Evolutionary conservation across 2,888 invertebrate species (phyloP), one percentile per base, ranked within the genome.

Genomic region (Drosophila lutescens): DNA sequence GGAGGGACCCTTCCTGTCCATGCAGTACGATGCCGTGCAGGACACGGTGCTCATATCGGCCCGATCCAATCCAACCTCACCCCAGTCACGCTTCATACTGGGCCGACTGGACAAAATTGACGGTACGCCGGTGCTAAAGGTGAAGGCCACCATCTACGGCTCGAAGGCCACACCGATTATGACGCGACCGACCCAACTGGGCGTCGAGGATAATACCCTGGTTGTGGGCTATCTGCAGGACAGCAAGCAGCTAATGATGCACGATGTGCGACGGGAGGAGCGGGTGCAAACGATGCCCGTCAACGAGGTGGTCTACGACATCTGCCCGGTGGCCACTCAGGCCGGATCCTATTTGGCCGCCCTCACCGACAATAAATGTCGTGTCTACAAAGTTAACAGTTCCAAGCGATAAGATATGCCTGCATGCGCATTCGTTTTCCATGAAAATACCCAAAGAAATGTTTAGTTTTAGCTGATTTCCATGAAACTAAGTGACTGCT

Each of bases 171-270:
- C 95, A 20, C 94, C 95, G 1, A 88, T 95, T 0, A 93, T 97
- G 91, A 94, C 96, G 0, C 89, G 92, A 7, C 90, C 91, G 51
- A 84, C 91, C 0, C 92, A 92, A 60, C 79, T 92, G 51, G 70
- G 75, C 8, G 83, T 91, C 6, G 94, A 94, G 0, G 92, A 93
- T 4, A 93, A 95, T 10, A 93, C 94, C 9, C 93, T 96, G 88
- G 94, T 96, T 0, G 95, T 96, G 0, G 96, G 96, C 0, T 95
- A 96, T 82, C 95, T 96, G 67, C 97, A 97, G 91, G 94, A 95
- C 56, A 94, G 93, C n/a, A 94, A 94, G 5, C 92, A 93, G 12
- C 91, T 96, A 30, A 93, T 94, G 51, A 91, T 96, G 1, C 96
- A 96, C 93, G 95, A 95, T 62, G 91, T 93, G 43, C 92, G 92